These are phyloP conservation scores for Eudorcas thomsonii DNA, from an alignment of 2,113 vertebrate genomes.

Conservation along the genomic window DNA sequence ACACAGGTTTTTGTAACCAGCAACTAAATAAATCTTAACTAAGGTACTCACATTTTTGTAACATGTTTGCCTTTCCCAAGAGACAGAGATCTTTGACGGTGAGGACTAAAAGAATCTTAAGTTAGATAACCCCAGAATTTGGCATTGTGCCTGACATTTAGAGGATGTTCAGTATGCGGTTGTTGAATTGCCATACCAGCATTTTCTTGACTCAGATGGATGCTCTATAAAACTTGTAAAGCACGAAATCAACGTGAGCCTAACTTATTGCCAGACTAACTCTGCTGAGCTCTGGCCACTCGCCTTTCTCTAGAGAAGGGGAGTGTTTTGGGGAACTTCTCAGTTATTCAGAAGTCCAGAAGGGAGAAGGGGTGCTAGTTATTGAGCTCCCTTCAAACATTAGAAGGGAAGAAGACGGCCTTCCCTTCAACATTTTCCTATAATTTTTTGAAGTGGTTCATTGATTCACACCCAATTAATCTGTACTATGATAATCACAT, in stretches of 20 bases:
- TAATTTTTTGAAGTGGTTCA: neutral
- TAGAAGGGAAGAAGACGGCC: neutral
- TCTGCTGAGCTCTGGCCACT: neutral
- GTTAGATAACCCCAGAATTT: neutral
- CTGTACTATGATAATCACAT: neutral
- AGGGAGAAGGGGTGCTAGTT: neutral
- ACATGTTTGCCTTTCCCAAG: neutral
- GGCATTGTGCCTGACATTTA: neutral
- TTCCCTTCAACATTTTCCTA: neutral
- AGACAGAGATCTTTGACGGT: neutral
- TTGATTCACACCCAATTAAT: neutral
- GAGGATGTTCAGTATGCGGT: neutral
- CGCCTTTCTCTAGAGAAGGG: neutral
- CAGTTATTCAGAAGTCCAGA: neutral
- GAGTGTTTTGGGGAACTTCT: neutral
- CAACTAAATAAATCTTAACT: neutral
- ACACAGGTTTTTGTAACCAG: neutral
- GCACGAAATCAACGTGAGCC: neutral
- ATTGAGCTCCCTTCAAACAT: neutral
- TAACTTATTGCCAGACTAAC: neutral
- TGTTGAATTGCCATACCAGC: neutral
- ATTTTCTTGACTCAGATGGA: neutral
- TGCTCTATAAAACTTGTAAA: neutral
- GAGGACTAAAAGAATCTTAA: neutral
- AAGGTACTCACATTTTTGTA: neutral